Base-by-base conservation (phyloP, 2,113 vertebrate genomes). In the Herpetotheres cachinnans region DNA sequence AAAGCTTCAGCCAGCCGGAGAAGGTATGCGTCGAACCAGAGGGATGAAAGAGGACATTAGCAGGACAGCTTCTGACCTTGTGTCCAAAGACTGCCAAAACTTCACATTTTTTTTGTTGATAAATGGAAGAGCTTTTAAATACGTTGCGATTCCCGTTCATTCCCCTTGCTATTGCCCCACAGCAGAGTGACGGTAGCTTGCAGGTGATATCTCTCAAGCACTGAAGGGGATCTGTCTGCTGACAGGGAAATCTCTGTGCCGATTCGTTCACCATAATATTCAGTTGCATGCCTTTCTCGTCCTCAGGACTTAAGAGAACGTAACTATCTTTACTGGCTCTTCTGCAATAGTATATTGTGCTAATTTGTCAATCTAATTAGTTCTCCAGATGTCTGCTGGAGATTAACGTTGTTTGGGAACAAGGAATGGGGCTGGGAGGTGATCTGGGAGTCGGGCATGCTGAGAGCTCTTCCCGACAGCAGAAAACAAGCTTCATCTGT, bases 281-380 rank as follows among this genome's bases (percentile, higher is more conserved):
- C 12, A 27, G 25, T 80, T 42, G 32, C 25, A 17, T 9, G 58
- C 8, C 36, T 38, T 93, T 93, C 87, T 83, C 62, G 38, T 88
- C 29, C 21, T 91, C 14, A 10, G 49, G 32, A 93, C 79, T 96
- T 93, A 42, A 21, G 71, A 77, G 40, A 52, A 63, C 46, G 9
- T 46, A 21, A 42, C 62, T 56, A 36, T 89, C 38, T 85, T 85
- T 92, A 71, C 59, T 77, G 38, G 18, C 27, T 97, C 46, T 93
- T 90, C 81, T 47, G 69, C 42, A 88, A 34, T 26, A 79, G 44
- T 82, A 55, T 16, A 65, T 38, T 88, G 80, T 47, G 54, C 30
- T 79, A 83, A 89, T 92, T 95, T 97, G 56, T 83, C 77, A 88
- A 16, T 82, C 83, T 93, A 93, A 91, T 87, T 61, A 76, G n/a